Conservation (phyloP, 2,113 vertebrate species). For the Tretioscincus oriximinensis region DNA sequence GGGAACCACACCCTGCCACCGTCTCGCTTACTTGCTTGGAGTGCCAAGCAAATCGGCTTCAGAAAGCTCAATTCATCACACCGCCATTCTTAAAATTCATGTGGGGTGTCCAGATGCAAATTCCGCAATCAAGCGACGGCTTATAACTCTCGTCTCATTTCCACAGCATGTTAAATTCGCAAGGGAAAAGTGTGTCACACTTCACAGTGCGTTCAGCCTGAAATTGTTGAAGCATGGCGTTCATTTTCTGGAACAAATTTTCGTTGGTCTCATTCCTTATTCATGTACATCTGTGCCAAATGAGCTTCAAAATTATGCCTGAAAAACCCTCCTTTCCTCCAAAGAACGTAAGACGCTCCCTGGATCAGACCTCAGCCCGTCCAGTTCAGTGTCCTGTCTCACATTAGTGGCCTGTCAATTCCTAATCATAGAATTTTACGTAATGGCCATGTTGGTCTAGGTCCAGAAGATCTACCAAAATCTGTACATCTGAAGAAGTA, state of each 20-base stretch:
- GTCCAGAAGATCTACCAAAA: no score
- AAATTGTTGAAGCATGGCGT: not conserved
- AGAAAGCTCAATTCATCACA: not conserved
- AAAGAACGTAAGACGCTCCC: no score
- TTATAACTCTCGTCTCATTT: conserved; percentile 10
- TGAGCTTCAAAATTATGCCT: not conserved
- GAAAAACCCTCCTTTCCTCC: not conserved
- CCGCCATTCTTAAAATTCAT: not conserved
- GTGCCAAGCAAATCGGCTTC: accelerated
- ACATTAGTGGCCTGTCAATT: no score
- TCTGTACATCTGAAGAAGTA: no score
- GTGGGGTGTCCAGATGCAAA: not conserved
- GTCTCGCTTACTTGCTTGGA: not conserved
- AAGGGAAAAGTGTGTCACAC: not conserved
- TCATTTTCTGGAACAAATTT: not conserved
- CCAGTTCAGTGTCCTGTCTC: no score
- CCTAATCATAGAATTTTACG: no score
- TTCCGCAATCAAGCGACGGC: not conserved
- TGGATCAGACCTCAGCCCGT: no score
- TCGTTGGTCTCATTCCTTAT: conserved; percentile 7
- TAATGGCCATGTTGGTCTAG: no score
- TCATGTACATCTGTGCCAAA: not conserved
- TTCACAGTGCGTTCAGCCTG: not conserved
- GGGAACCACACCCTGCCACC: accelerated
- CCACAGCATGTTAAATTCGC: conserved; percentile 4